phyloP scores from a whole-genome alignment of 2,797 vertebrate genomes.

The Rousettus madagascariensis region DNA sequence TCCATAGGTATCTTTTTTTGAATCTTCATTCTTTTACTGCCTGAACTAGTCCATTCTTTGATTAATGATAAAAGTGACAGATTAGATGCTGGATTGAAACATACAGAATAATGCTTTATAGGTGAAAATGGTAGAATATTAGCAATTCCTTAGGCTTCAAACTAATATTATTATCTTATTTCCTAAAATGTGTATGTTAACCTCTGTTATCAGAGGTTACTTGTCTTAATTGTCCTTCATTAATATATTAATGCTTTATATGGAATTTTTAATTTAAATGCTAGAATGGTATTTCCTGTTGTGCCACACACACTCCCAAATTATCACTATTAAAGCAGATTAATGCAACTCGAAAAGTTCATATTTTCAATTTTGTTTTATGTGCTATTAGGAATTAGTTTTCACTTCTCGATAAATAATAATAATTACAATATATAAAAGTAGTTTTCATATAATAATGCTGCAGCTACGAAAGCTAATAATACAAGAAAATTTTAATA shows the following conservation, averaged over 20 bases:
- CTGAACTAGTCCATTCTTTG: neutral
- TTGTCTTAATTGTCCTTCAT: neutral
- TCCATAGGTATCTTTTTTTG: neutral
- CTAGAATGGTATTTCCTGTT: neutral
- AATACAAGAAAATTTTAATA: neutral
- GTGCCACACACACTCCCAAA: neutral
- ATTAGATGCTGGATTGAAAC: neutral
- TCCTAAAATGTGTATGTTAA: neutral
- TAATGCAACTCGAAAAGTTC: neutral
- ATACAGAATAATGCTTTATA: neutral
- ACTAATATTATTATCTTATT: neutral
- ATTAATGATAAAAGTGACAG: neutral
- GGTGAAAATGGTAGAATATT: neutral
- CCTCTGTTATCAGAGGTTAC: neutral
- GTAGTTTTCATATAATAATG: neutral
- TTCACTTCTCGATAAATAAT: neutral
- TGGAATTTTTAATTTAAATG: neutral
- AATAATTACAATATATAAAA: neutral
- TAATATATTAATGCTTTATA: neutral
- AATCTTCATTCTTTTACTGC: neutral
- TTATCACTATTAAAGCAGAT: neutral
- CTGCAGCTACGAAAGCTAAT: neutral
- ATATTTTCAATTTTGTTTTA: slow-evolving; percentile 14
- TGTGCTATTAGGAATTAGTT: neutral
- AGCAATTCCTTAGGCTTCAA: neutral